Percentiles rank a stretch among this genome's conserved stretches.
Conservation (phyloP, 2,113 vertebrate species). For the Eretmochelys imbricata region DNA sequence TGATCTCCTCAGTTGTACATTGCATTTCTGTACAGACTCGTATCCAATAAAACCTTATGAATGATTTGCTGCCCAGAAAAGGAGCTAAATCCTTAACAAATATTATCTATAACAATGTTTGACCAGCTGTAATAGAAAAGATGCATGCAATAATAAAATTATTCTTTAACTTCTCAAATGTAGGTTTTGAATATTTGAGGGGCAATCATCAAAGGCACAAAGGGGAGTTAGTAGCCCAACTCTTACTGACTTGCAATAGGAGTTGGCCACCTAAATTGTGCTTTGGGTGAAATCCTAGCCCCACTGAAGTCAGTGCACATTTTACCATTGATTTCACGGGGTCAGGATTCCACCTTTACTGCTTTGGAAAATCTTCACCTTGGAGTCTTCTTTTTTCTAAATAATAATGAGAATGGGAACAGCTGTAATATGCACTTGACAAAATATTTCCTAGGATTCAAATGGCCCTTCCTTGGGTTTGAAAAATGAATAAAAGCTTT, state of each 20-base stretch:
- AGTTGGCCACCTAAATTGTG: background rate
- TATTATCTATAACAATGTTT: background rate
- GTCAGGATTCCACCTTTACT: background rate
- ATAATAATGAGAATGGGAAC: background rate
- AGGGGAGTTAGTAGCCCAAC: background rate
- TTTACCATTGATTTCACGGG: background rate
- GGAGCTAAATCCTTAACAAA: background rate
- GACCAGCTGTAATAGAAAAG: background rate
- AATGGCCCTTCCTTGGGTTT: background rate
- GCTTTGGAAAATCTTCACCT: background rate
- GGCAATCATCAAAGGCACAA: background rate
- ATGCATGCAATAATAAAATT: background rate
- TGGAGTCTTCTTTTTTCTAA: accelerated
- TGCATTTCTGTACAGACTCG: background rate
- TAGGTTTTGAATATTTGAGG: background rate
- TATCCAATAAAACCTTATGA: background rate
- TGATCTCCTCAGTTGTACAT: background rate
- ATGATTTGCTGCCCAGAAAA: background rate
- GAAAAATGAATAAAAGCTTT: background rate
- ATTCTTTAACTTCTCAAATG: background rate
- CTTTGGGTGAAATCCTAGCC: background rate
- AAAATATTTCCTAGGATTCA: slow-evolving; percentile 1
- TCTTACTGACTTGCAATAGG: background rate
- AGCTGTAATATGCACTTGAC: background rate
- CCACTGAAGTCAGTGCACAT: background rate